phyloP scores from a whole-genome alignment of 2,888 invertebrate species.

The Allacma fusca region DNA sequence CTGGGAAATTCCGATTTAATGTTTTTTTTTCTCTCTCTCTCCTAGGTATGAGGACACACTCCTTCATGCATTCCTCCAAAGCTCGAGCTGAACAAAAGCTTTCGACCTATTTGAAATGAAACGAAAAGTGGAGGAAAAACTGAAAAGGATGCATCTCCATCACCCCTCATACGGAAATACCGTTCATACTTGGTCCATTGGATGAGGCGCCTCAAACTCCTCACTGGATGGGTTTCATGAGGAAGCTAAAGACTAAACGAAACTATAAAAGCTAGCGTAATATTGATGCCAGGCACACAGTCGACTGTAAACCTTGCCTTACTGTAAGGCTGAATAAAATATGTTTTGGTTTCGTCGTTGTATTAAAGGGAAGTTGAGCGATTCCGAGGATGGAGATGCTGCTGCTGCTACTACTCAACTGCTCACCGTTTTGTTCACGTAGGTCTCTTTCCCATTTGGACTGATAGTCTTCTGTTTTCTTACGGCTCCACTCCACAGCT shows the following conservation, averaged over 20 bases:
- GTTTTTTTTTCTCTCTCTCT: too few species aligned
- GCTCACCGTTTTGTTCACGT: background rate
- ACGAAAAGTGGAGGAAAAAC: background rate
- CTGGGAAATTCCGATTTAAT: too few species aligned
- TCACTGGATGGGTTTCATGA: background rate
- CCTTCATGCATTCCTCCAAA: too few species aligned
- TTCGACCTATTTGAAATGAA: background rate
- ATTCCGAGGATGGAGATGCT: constrained; percentile 13
- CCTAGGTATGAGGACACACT: too few species aligned
- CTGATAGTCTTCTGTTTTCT: background rate
- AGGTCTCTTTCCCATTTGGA: background rate
- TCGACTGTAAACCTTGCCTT: background rate
- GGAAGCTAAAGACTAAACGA: background rate
- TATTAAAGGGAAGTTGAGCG: background rate
- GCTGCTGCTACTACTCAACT: background rate
- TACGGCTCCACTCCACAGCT: background rate
- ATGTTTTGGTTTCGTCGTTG: constrained; percentile 17
- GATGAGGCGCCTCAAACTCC: background rate
- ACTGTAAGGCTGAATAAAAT: constrained; percentile 15
- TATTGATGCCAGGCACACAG: constrained; percentile 1
- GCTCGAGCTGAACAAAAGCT: too few species aligned
- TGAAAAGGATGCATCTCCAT: background rate
- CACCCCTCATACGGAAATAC: background rate
- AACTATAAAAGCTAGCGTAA: background rate
- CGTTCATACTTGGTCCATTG: constrained; percentile 11